These are phyloP conservation scores for Euphonia xanthogaster DNA, from an alignment of 2,797 vertebrate genomes.

Conservation along the genomic window DNA sequence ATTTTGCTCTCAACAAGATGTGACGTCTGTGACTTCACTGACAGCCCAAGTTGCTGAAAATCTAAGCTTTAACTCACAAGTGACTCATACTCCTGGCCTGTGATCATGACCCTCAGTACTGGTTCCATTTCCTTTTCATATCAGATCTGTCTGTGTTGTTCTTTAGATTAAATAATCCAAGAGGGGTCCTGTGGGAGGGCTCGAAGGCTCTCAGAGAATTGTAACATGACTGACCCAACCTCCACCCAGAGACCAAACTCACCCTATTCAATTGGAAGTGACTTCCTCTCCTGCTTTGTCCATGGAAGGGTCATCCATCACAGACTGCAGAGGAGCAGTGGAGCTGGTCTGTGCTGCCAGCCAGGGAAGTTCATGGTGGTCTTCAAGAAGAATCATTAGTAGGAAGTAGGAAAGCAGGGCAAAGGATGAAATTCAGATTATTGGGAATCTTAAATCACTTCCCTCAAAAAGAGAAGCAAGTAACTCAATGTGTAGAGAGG, in stretches of 20 bases:
- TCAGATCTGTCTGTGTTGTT: background rate
- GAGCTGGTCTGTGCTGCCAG: background rate
- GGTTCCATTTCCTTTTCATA: background rate
- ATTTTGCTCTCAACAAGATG: background rate
- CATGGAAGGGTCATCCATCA: background rate
- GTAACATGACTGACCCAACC: background rate
- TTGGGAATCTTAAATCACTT: background rate
- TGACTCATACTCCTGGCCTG: background rate
- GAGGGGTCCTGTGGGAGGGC: rapidly evolving
- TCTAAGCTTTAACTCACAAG: background rate
- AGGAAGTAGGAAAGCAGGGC: background rate
- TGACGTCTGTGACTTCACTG: background rate
- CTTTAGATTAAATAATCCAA: background rate
- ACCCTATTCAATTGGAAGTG: background rate
- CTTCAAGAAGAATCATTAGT: background rate
- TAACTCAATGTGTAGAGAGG: background rate
- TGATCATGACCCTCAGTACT: background rate
- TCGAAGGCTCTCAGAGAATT: background rate
- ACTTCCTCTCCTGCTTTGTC: background rate
- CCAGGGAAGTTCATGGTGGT: background rate
- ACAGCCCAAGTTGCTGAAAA: background rate
- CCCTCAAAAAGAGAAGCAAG: background rate
- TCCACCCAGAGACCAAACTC: background rate
- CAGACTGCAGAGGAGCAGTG: background rate
- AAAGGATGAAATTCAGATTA: background rate